Evolutionary conservation across 2,888 invertebrate genomes (phyloP).

Genomic region (Clunio marinus): DNA sequence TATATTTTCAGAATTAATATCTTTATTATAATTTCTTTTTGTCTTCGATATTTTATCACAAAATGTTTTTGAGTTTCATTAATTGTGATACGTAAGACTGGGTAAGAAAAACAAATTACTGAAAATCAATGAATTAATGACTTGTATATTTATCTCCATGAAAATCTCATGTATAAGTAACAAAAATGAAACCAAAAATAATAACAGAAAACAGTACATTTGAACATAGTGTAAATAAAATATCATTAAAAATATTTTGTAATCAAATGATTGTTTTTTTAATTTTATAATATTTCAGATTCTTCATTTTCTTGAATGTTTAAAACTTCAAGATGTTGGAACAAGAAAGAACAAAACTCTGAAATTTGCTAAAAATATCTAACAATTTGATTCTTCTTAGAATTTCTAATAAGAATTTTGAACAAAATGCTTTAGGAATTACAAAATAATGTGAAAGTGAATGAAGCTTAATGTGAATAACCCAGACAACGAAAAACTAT

Average conservation of each 20-base stretch:
- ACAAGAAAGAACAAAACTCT: too few species aligned
- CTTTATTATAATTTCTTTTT: background rate
- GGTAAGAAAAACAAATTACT: constrained; percentile 20
- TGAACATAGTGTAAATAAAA: constrained; percentile 39
- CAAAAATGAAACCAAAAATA: background rate
- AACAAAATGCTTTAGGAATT: too few species aligned
- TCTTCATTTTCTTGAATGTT: background rate
- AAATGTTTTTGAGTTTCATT: constrained; percentile 19
- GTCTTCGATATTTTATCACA: background rate
- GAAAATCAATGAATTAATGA: too few species aligned
- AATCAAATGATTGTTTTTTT: constrained; percentile 13
- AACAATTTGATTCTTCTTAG: too few species aligned
- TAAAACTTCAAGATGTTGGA: too few species aligned
- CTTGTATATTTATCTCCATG: constrained; percentile 1
- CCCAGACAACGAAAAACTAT: too few species aligned
- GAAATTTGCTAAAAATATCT: too few species aligned
- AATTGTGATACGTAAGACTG: constrained; percentile 38
- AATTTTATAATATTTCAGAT: background rate
- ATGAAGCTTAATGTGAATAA: too few species aligned
- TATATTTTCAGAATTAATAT: background rate
- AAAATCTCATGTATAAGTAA: background rate
- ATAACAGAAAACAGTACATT: constrained; percentile 1
- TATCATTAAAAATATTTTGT: constrained; percentile 34
- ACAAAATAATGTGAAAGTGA: too few species aligned
- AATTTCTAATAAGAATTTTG: too few species aligned